A percentile compares a stretch with the other conserved stretches of the same genome.
Evolutionary conservation across 2,888 invertebrate species (phyloP).

Genomic region (Tortrix viridana): DNA sequence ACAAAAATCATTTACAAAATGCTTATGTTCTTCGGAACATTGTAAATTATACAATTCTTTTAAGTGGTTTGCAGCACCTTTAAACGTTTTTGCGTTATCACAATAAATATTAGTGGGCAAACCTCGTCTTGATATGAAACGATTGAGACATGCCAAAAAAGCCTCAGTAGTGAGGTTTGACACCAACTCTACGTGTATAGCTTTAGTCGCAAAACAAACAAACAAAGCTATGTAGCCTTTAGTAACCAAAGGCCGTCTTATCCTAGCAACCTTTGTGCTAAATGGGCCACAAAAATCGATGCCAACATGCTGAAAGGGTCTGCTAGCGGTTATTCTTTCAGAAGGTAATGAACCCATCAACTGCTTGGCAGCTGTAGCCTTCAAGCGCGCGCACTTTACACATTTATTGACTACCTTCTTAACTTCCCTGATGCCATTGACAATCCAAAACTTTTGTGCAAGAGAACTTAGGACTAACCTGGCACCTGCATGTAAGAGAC

Average conservation of each 20-base stretch:
- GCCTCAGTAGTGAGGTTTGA: constrained; percentile 35
- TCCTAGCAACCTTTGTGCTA: constrained; percentile 25
- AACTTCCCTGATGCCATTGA: constrained; percentile 26
- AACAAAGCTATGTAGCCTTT: constrained; percentile 37
- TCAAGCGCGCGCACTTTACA: constrained; percentile 27
- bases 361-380: constrained; percentile 14
- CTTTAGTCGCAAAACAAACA: constrained; percentile 38
- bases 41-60: constrained; percentile 31
- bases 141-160: constrained; percentile 39
- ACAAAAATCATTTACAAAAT: constrained; percentile 25
- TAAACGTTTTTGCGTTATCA: constrained; percentile 41
- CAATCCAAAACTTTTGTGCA: constrained; percentile 20
- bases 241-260: constrained; percentile 18
- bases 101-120: constrained; percentile 37
- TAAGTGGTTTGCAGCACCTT: constrained; percentile 36
- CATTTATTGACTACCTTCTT: constrained; percentile 34
- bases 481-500: constrained; percentile 25
- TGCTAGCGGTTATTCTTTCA: background rate
- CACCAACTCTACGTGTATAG: constrained; percentile 37
- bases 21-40: constrained; percentile 19
- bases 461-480: constrained; percentile 26
- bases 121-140: constrained; percentile 41
- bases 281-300: constrained; percentile 39
- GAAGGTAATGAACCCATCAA: constrained; percentile 16
- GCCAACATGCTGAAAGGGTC: constrained; percentile 31